Percentiles rank a stretch among this genome's conserved stretches.
Evolutionary conservation across 2,113 vertebrate genomes (phyloP).

Genomic region (Strix uralensis): DNA sequence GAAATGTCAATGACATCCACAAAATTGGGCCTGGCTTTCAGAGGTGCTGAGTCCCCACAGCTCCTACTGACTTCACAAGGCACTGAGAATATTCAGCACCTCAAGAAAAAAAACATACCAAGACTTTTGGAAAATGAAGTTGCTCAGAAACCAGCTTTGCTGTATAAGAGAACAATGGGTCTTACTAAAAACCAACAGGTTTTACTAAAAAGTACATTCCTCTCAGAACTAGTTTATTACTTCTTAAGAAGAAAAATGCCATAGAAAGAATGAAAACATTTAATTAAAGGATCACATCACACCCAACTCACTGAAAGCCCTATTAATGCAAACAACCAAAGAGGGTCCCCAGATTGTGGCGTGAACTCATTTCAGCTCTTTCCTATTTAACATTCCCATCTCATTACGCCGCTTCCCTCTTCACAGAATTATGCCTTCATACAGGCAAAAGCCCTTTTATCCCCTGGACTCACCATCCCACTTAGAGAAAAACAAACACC

Average conservation of each 20-base stretch:
- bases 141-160: not conserved
- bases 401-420: not conserved
- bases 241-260: not conserved
- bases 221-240: not conserved
- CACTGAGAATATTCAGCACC: not conserved
- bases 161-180: not conserved
- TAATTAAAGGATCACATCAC: not conserved
- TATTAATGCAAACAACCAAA: not conserved
- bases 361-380: not conserved
- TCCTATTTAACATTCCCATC: not conserved
- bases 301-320: not conserved
- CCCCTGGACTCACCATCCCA: not conserved
- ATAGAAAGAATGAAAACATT: not conserved
- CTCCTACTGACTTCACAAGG: not conserved
- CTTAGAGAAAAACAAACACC: not conserved
- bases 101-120: not conserved
- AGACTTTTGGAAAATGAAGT: not conserved
- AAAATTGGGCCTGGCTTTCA: not conserved
- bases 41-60: not conserved
- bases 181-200: not conserved
- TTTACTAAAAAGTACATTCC: not conserved
- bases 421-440: not conserved
- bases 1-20: not conserved
- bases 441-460: not conserved
- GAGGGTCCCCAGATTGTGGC: not conserved